Evolutionary conservation across 2,888 invertebrate species (phyloP).

Genomic region (Zhuqinia jingwanae): DNA sequence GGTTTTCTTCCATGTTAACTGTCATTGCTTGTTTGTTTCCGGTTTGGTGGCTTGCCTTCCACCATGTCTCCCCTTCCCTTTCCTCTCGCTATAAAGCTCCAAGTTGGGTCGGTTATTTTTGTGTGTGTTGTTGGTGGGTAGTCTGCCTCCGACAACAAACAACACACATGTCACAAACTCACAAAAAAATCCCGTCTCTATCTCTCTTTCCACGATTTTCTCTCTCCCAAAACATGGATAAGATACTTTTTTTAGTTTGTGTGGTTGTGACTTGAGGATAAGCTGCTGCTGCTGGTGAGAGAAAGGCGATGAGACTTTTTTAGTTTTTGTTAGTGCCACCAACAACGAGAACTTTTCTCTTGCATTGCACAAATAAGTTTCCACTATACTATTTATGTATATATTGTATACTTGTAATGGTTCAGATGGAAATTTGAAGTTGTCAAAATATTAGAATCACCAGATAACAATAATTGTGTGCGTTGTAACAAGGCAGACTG

Average conservation of each 20-base stretch:
- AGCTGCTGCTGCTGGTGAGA: neutral
- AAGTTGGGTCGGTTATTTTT: too few species aligned
- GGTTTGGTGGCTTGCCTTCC: slow-evolving; percentile 29
- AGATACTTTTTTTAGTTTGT: neutral
- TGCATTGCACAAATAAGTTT: too few species aligned
- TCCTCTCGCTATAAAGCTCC: too few species aligned
- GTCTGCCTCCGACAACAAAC: slow-evolving; percentile 35
- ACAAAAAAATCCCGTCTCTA: neutral
- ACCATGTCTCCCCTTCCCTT: too few species aligned
- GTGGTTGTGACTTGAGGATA: neutral
- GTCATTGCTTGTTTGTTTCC: slow-evolving; percentile 54
- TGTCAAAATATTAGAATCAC: too few species aligned
- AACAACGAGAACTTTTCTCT: too few species aligned
- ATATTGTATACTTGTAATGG: too few species aligned
- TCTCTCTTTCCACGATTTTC: slow-evolving; percentile 1
- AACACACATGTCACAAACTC: slow-evolving; percentile 36
- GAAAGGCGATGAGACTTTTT: neutral
- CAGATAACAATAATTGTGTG: too few species aligned
- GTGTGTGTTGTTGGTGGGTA: neutral
- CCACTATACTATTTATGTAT: too few species aligned
- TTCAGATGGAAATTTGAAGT: too few species aligned
- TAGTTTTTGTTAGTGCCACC: neutral
- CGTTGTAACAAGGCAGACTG: too few species aligned
- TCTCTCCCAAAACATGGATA: neutral
- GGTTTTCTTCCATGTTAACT: slow-evolving; percentile 32